Evolutionary conservation across 2,797 vertebrate genomes (phyloP).

Genomic region (Graptemys geographica): DNA sequence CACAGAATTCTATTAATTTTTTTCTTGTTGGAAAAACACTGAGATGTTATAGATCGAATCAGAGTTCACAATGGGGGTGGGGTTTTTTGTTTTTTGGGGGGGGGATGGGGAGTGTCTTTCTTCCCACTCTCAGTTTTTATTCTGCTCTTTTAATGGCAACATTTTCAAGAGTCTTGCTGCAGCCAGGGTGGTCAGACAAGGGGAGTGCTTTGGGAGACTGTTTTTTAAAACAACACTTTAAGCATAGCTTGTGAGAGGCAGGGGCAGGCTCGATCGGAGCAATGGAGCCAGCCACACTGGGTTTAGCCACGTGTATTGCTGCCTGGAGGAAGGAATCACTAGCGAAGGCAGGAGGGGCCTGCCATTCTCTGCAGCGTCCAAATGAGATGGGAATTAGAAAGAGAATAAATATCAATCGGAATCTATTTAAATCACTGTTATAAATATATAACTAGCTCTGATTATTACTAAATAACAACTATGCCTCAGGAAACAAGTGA

Average conservation of each 20-base stretch:
- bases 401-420: neutral
- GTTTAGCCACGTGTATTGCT: neutral
- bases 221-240: neutral
- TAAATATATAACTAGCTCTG: neutral
- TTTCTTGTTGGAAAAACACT: neutral
- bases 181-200: neutral
- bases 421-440: neutral
- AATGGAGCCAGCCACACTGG: neutral
- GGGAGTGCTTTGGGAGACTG: neutral
- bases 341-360: neutral
- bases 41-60: neutral
- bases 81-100: no score
- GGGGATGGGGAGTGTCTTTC: neutral
- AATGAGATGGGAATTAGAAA: neutral
- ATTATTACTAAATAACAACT: no score
- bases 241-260: neutral
- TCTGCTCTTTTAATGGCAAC: neutral
- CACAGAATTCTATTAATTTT: neutral
- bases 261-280: neutral
- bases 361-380: neutral
- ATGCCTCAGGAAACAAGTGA: no score
- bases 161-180: neutral
- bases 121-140: neutral
- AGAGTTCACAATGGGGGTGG: neutral
- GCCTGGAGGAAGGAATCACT: neutral